Evolutionary conservation across 2,797 vertebrate genomes (phyloP), one percentile per base, ranked within the genome.

Genomic region (Cuculus canorus): DNA sequence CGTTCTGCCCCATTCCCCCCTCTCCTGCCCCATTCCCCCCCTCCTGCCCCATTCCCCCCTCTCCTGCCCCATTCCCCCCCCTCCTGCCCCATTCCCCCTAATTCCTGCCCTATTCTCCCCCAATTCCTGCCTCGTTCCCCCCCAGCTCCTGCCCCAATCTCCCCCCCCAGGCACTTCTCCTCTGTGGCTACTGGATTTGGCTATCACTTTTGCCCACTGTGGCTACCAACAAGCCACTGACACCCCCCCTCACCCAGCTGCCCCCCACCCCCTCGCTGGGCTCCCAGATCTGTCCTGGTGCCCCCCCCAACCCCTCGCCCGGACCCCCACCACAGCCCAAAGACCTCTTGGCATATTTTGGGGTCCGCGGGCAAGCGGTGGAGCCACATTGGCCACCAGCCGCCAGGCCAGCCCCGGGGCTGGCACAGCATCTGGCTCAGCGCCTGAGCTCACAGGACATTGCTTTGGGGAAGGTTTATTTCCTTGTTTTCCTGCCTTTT

Each of bases 401-500:
- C 56, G 6, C 23, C 13, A 30, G 69, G 39, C 86, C 22, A 4
- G 8, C n/a, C 43, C 53, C 4, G 1, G n/a, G 54, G 54, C 78
- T 1, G 1, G 81, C 35, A 9, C 8, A 59, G 45, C 27, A 1
- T 4, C 71, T 95, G 94, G 91, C 91, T 27, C 56, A 1, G 0
- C 2, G 92, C 91, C 95, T 23, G 63, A 2, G 1, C 35, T 54
- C 73, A 64, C 92, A 71, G 1, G 37, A 17, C 9, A 33, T 85
- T 72, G 75, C 54, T n/a, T 69, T 19, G 25, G 28, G 25, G 14
- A 65, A 82, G 39, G 70, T 35, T 84, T 22, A 72, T 54, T 75
- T 83, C 88, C 94, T 81, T 66, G 41, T 93, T 90, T 69, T 70
- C 39, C 76, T 82, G 88, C 39, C 61, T 66, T 80, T 93, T 88